Conservation (phyloP, 2,113 vertebrate genomes). For the Pardalotus punctatus region DNA sequence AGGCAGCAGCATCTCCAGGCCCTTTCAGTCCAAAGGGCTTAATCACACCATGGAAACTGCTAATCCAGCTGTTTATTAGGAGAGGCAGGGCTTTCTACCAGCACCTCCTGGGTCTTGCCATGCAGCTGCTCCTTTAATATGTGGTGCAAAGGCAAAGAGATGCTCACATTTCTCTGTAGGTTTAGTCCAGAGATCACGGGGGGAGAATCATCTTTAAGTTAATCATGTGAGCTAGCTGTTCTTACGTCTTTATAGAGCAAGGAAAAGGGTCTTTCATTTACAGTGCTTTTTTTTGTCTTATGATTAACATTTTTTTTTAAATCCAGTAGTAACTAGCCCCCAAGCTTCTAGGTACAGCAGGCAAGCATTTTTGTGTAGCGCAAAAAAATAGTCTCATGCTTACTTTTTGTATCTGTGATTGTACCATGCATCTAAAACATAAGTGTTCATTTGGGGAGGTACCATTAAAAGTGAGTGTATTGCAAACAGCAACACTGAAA, state of each 20-base stretch:
- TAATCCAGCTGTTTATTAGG: not conserved
- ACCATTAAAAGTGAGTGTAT: constrained; percentile 8
- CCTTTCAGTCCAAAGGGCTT: not conserved
- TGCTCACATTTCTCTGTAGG: not conserved
- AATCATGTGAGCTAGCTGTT: not conserved
- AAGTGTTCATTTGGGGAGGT: constrained; percentile 31
- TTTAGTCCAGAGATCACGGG: not conserved
- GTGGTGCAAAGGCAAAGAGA: not conserved
- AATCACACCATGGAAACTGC: not conserved
- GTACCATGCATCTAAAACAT: not conserved
- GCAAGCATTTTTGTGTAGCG: not conserved
- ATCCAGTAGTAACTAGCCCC: not conserved
- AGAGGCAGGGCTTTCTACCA: not conserved
- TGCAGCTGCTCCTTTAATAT: not conserved
- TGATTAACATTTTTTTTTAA: not conserved
- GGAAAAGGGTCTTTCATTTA: not conserved
- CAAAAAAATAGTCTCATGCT: not conserved
- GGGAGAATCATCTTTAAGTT: not conserved
- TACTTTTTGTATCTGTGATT: constrained; percentile 23
- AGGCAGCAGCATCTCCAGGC: not conserved
- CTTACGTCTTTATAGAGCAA: not conserved
- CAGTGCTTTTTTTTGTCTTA: not conserved
- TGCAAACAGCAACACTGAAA: constrained; percentile 14
- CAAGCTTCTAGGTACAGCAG: not conserved
- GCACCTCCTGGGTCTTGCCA: not conserved